Base-by-base conservation (phyloP, 2,113 vertebrate species). In the Todiramphus chloris region DNA sequence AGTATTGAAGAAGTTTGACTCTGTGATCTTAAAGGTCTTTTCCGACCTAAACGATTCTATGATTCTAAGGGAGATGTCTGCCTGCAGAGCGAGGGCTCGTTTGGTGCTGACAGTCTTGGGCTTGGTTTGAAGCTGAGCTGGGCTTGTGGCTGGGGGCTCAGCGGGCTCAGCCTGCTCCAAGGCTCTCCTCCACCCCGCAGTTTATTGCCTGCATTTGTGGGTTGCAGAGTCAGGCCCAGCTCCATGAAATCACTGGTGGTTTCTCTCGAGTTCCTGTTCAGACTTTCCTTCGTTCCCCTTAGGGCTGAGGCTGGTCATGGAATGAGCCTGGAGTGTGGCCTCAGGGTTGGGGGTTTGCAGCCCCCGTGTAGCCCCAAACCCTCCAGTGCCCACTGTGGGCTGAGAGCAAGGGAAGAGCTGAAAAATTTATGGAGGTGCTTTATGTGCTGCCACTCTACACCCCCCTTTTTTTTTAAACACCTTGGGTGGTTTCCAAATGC, bases 311-410 rank as follows among this genome's bases (percentile, higher is more conserved):
- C 18, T 27, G 41, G 6, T 84, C 83, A 70, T 0, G 0, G 53
- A 67, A 64, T 4, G 28, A 0, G 10, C 14, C 60, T 1, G 11
- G 46, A 85, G 11, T 2, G 0, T 11, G 44, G 37, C 5, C 41
- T 55, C 0, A 0, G 51, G 28, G 25, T 2, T 19, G 53, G 72
- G 31, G 41, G 31, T 31, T 31, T 41, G 17, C 16, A 14, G 25
- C 18, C 67, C 17, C 31, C 0, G 0, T 5, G 6, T 37, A 11
- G 27, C 39, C 35, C 16, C 11, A 3, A 7, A 5, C 19, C 3
- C 59, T 73, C 13, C 23, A 7, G 19, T 19, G 37, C 14, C 44
- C 2, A 1, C 53, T 1, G 0, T 8, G 30, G 63, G 20, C 58
- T 51, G 62, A 48, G 44, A 20, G 14, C 19, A 5, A 25, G 43